Percentiles rank a stretch among this genome's conserved stretches.
These are phyloP conservation scores for Hylaea fasciaria DNA, from an alignment of 2,888 invertebrate species.

Conservation along the genomic window DNA sequence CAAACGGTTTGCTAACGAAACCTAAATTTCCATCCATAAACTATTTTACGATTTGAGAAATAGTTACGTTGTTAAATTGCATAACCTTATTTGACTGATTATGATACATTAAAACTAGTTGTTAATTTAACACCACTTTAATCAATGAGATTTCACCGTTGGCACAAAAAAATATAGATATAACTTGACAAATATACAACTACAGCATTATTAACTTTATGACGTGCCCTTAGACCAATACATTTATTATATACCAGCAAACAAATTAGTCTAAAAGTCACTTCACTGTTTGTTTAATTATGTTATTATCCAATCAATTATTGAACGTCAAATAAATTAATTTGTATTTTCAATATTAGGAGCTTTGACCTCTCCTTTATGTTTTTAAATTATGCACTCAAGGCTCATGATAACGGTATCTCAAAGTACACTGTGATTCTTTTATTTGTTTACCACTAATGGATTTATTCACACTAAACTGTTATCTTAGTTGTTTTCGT, in stretches of 20 bases:
- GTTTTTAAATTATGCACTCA: conserved; percentile 1
- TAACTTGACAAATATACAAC: neutral
- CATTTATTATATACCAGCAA: too few species aligned
- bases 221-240: too few species aligned
- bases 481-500: conserved; percentile 8
- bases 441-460: conserved; percentile 12
- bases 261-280: too few species aligned
- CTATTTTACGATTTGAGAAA: conserved; percentile 13
- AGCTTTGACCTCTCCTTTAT: conserved; percentile 15
- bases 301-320: neutral
- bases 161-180: neutral
- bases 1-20: conserved; percentile 8
- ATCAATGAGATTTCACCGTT: conserved; percentile 18
- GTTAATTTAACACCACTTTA: conserved; percentile 21
- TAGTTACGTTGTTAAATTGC: conserved; percentile 25
- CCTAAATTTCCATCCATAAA: conserved; percentile 15
- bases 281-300: neutral
- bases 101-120: conserved; percentile 20
- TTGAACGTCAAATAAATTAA: conserved; percentile 1
- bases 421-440: neutral
- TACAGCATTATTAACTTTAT: neutral
- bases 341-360: neutral
- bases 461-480: conserved; percentile 3
- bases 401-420: conserved; percentile 5
- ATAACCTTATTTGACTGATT: conserved; percentile 25